Base-by-base conservation (phyloP, 2,797 vertebrate genomes). In the Myotis planiceps region DNA sequence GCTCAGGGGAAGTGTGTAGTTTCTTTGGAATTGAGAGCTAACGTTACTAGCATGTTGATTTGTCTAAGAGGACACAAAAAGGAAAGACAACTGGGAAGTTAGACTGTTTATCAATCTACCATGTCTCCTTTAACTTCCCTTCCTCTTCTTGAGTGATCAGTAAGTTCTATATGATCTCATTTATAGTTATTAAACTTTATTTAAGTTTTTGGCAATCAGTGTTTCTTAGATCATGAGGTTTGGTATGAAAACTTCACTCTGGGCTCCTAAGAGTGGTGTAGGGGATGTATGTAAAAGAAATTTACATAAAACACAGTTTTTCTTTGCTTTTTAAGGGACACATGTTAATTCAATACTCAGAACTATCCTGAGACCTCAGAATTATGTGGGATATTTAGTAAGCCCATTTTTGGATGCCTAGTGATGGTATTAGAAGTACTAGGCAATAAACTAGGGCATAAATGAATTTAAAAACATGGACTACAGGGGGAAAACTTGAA, bases 381-480 rank as follows among this genome's bases (percentile, higher is more conserved):
- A 71, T 86, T 93, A 90, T 79, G 93, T 82, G n/a, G 27, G 32
- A 42, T 86, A 63, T 83, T 65, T 95, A 88, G 55, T 79, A 88
- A 88, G 45, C 14, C 58, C 7, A 23, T 80, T 96, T 96, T 94
- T 96, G 45, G 32, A 39, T 87, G 19, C 39, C 27, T 82, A n/a
- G 34, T 90, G 39, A 71, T 76, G 27, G 13, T 84, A 45, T 66
- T 76, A 88, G 15, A 2, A 78, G 4, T 71, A 86, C 14, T 68
- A 90, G 60, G 7, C 53, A 84, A 37, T 79, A 90, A 72, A 55
- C 13, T 27, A n/a, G 45, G n/a, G 10, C 55, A 65, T 42, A 85
- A 87, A 21, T 90, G 47, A 92, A 82, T 86, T 55, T 53, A 65
- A 93, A 89, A 88, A 49, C 4, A 8, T 29, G 8, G 45, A 47